Evolutionary conservation across 2,113 vertebrate genomes (phyloP).

Genomic region (Cheilinus undulatus): DNA sequence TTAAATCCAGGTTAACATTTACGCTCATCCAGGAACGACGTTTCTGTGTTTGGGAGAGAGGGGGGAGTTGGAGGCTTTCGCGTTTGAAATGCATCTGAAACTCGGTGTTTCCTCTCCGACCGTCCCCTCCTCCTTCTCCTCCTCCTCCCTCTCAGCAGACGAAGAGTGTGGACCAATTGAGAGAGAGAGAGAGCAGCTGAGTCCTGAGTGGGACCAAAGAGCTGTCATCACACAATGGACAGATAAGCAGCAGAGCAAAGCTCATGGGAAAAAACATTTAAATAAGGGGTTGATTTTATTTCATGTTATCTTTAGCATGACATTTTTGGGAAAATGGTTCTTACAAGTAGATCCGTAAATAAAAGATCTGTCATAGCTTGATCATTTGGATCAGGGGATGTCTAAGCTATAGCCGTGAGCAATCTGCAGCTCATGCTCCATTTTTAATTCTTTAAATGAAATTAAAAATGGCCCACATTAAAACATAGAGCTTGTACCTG

Average conservation of each 20-base stretch:
- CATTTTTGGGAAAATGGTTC: neutral
- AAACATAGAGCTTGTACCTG: too few species aligned
- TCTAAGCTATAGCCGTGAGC: too few species aligned
- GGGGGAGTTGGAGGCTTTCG: neutral
- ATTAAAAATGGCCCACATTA: too few species aligned
- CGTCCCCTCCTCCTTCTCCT: neutral
- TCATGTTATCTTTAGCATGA: too few species aligned
- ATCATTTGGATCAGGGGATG: too few species aligned
- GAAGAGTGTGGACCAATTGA: constrained; percentile 56
- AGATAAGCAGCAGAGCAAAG: too few species aligned
- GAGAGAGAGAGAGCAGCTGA: constrained; percentile 15
- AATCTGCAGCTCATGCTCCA: too few species aligned
- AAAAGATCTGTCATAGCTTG: too few species aligned
- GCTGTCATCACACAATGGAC: neutral
- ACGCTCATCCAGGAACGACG: neutral
- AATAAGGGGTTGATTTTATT: too few species aligned
- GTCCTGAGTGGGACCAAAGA: constrained; percentile 29
- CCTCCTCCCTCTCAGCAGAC: constrained; percentile 12
- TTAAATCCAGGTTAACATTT: neutral
- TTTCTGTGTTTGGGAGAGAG: neutral
- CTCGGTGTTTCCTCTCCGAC: constrained; percentile 37
- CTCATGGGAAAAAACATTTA: too few species aligned
- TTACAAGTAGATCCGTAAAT: too few species aligned
- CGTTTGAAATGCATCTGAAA: constrained; percentile 43
- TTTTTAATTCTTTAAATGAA: too few species aligned